Conservation (phyloP, 2,888 invertebrate genomes). For the Eudasyphora cyanicolor region DNA sequence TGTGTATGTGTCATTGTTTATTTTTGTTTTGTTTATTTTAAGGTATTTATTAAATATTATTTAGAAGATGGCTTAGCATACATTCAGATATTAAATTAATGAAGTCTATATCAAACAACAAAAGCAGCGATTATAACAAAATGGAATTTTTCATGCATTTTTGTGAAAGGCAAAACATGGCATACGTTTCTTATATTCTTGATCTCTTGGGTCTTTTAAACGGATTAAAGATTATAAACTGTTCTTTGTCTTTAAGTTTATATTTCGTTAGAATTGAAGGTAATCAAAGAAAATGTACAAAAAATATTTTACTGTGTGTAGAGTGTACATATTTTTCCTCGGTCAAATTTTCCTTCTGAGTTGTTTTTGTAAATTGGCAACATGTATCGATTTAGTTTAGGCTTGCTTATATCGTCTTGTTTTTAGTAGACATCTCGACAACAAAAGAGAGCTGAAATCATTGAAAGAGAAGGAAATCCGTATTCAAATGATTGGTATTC, state of each 20-base stretch:
- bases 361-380: no score
- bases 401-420: no score
- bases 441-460: no score
- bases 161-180: neutral
- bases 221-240: neutral
- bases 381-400: no score
- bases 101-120: neutral
- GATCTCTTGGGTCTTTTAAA: neutral
- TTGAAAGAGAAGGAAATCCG: no score
- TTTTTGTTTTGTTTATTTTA: slow-evolving; percentile 11
- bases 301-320: no score
- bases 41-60: slow-evolving; percentile 33
- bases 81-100: slow-evolving; percentile 27
- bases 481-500: no score
- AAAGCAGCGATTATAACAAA: neutral
- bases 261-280: neutral
- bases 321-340: no score
- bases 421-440: no score
- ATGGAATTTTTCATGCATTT: neutral
- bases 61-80: slow-evolving; percentile 14
- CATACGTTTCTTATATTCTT: no score
- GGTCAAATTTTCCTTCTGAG: no score
- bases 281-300: no score
- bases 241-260: neutral
- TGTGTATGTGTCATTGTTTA: slow-evolving; percentile 16